Evolutionary conservation across 2,113 vertebrate species (phyloP).

Genomic region (Pygoscelis adeliae): DNA sequence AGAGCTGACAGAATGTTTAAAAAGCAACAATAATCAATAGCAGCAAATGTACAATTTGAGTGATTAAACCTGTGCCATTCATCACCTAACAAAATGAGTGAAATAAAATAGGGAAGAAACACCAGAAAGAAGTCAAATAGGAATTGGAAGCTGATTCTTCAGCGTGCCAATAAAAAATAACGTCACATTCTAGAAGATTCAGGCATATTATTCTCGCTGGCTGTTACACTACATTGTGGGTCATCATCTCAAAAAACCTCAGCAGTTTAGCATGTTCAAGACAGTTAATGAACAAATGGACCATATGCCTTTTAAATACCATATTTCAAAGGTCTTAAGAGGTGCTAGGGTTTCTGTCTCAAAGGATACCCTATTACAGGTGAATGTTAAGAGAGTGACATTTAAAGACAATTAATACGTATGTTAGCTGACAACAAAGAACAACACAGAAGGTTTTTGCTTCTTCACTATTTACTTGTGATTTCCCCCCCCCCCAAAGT

Average conservation of each 20-base stretch:
- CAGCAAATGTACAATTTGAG: not conserved
- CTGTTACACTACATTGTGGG: not conserved
- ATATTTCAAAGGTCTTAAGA: not conserved
- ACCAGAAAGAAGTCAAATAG: not conserved
- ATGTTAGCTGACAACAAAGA: not conserved
- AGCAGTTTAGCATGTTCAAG: not conserved
- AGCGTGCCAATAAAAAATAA: not conserved
- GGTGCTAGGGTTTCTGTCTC: not conserved
- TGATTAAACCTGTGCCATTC: not conserved
- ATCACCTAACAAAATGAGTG: not conserved
- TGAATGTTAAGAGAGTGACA: not conserved
- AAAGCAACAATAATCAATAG: conserved; percentile 18
- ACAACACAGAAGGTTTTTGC: not conserved
- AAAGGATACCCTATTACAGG: no score
- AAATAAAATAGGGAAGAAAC: not conserved
- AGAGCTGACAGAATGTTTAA: not conserved
- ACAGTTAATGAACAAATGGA: not conserved
- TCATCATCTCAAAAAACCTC: not conserved
- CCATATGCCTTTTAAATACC: not conserved
- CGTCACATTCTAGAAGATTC: not conserved
- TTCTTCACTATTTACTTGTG: not conserved
- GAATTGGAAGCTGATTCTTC: not conserved
- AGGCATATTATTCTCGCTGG: not conserved
- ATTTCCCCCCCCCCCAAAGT: not conserved
- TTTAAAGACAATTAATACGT: not conserved